Percentiles rank a stretch among this genome's conserved stretches.
These are phyloP conservation scores for Garra rufa DNA, from an alignment of 2,113 vertebrate genomes.

Conservation along the genomic window DNA sequence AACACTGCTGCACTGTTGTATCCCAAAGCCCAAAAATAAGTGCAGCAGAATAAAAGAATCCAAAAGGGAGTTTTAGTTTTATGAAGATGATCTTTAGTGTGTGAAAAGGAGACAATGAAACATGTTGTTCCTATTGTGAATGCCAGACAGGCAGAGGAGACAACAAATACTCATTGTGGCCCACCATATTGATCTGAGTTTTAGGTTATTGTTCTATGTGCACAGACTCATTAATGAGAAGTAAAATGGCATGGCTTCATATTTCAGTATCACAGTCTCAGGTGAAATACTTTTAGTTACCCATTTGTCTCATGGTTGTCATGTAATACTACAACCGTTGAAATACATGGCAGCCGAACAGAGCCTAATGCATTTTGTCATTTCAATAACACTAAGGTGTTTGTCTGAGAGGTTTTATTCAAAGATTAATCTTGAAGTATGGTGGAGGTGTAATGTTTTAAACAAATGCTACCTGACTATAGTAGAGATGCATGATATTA, in stretches of 20 bases:
- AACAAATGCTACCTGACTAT: neutral
- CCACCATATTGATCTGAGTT: slow-evolving; percentile 63
- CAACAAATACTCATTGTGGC: slow-evolving; percentile 45
- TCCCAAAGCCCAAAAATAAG: neutral
- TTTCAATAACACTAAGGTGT: slow-evolving; percentile 53
- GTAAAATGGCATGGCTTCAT: slow-evolving; percentile 36
- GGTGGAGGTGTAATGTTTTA: slow-evolving; percentile 9
- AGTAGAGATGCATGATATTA: neutral
- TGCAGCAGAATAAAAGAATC: slow-evolving; percentile 21
- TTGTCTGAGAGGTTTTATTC: slow-evolving; percentile 53
- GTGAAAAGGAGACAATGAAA: slow-evolving; percentile 48
- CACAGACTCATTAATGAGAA: slow-evolving; percentile 56
- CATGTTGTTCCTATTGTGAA: slow-evolving; percentile 51
- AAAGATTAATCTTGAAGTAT: slow-evolving; percentile 25
- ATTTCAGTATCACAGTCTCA: slow-evolving; percentile 41
- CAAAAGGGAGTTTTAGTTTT: slow-evolving; percentile 12
- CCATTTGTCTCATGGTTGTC: slow-evolving; percentile 34
- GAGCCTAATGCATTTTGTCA: slow-evolving; percentile 53
- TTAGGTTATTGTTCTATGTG: slow-evolving; percentile 58
- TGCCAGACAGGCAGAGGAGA: slow-evolving; percentile 48
- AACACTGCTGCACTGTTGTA: slow-evolving; percentile 16
- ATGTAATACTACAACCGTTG: slow-evolving; percentile 51
- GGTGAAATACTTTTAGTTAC: slow-evolving; percentile 39
- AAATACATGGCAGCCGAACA: slow-evolving; percentile 47
- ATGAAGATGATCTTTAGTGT: slow-evolving; percentile 28